Percentiles rank a stretch among this genome's conserved stretches.
These are phyloP conservation scores for Ctenopoma multispine DNA, from an alignment of 2,797 vertebrate species.

Conservation along the genomic window DNA sequence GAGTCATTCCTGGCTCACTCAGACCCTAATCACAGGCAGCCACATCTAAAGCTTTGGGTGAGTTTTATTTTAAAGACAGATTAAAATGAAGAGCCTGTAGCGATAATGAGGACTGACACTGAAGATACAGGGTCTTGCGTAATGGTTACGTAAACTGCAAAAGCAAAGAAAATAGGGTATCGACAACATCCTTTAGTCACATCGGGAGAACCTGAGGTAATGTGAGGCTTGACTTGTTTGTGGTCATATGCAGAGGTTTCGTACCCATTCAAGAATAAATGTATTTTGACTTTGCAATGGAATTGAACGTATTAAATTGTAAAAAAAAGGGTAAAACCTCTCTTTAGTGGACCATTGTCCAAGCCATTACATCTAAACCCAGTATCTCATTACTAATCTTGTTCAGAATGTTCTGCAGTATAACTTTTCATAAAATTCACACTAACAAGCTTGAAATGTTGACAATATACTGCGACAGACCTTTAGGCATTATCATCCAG, in stretches of 20 bases:
- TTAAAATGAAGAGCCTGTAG: conserved; percentile 62
- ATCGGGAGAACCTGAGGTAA: conserved; percentile 27
- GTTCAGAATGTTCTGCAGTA: too few relatives aligned
- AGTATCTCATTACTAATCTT: too few relatives aligned
- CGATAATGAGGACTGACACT: conserved; percentile 65
- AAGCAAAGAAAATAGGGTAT: conserved; percentile 53
- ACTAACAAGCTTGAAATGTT: too few relatives aligned
- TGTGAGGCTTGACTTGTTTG: not conserved
- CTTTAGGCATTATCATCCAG: not conserved
- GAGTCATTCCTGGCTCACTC: conserved; percentile 53
- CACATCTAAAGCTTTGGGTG: conserved; percentile 60
- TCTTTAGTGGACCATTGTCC: too few relatives aligned
- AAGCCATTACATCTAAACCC: too few relatives aligned
- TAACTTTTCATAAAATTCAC: too few relatives aligned
- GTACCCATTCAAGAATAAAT: too few relatives aligned
- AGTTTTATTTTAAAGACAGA: conserved; percentile 69
- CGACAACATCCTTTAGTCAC: conserved; percentile 36
- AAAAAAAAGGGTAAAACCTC: too few relatives aligned
- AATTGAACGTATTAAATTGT: too few relatives aligned
- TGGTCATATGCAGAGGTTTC: not conserved
- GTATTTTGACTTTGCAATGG: too few relatives aligned
- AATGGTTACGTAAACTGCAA: conserved; percentile 64
- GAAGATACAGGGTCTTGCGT: conserved; percentile 53
- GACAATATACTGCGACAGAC: not conserved
- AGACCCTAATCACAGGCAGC: conserved; percentile 59